Evolutionary conservation across 2,797 vertebrate species (phyloP), one percentile per base, ranked within the genome.

Genomic region (Fistularia tabacaria): DNA sequence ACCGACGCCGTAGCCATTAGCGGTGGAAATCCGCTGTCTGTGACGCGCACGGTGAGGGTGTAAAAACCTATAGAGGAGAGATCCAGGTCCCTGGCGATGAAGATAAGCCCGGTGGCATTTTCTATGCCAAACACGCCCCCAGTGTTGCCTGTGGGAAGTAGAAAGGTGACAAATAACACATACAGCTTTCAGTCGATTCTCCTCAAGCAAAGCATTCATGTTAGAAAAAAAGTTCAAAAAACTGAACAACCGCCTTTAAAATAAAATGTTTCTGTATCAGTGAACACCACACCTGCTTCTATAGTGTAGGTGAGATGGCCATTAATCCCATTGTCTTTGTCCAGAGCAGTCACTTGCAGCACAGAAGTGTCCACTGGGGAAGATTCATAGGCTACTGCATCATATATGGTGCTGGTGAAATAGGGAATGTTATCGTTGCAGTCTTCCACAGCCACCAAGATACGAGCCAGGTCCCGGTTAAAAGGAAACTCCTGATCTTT

Each of bases 401-500:
- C 90, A 0, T 98, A 97, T 15, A 92, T 81, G 3, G 93, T 87
- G 62, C 87, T 93, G 54, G 94, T 97, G 87, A 99, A 99, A 89
- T 93, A 94, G 0, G 97, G 97, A 0, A 93, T 87, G 0, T 99
- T 98, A 73, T 99, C 96, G 9, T 99, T 99, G 0, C 91, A 90
- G 82, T 99, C 97, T 1, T 94, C 94, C 70, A 99, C 93, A 0
- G 91, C 92, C 51, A 99, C 64, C 41, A 95, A 48, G 42, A 99
- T 80, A 41, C 93, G 91, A 25, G 95, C 94, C 53, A 95, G 92
- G 89, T 95, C 96, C 50, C 96, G 93, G 79, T 96, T 94, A 46
- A 98, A 96, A 10, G 97, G 95, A 64, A 97, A 94, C 77, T 98
- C 95, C 55, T 98, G 96, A 82, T 99, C 97, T 66, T 98, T 95